phyloP scores from a whole-genome alignment of 2,797 vertebrate genomes.

The Macroramphosus scolopax region DNA sequence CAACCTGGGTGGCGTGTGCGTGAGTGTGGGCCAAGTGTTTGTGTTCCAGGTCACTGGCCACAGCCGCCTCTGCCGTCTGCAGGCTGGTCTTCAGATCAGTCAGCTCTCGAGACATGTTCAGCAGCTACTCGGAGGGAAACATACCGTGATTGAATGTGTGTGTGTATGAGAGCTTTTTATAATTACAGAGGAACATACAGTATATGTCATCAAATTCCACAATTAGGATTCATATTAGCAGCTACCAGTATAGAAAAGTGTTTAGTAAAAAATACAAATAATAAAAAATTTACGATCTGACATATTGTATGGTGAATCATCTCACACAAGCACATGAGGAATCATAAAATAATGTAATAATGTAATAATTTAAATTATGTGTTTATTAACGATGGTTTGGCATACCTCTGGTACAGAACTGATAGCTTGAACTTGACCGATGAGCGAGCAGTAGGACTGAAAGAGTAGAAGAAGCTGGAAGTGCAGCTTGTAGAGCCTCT shows the following conservation, averaged over 20 bases:
- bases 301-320: too few species aligned
- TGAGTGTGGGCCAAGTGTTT: constrained; percentile 74
- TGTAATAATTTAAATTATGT: too few species aligned
- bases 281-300: too few species aligned
- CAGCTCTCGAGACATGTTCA: constrained; percentile 98
- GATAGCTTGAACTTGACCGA: constrained; percentile 94
- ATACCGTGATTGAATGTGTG: constrained; percentile 10
- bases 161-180: too few species aligned
- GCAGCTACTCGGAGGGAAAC: constrained; percentile 74
- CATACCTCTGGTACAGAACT: constrained; percentile 98
- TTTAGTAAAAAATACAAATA: too few species aligned
- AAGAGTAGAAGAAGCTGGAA: constrained; percentile 98
- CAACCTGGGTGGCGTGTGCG: constrained; percentile 65
- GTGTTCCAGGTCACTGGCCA: constrained; percentile 83
- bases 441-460: constrained; percentile 98
- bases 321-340: too few species aligned
- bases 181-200: too few species aligned
- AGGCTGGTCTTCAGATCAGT: constrained; percentile 90
- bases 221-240: too few species aligned
- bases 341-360: too few species aligned
- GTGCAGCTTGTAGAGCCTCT: constrained; percentile 96
- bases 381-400: too few species aligned
- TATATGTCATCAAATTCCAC: too few species aligned
- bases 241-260: too few species aligned
- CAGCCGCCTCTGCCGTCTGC: constrained; percentile 87